A percentile compares a stretch with the other conserved stretches of the same genome.
These are phyloP conservation scores for Crotalus horridus DNA, from an alignment of 2,113 vertebrate species.

Conservation along the genomic window DNA sequence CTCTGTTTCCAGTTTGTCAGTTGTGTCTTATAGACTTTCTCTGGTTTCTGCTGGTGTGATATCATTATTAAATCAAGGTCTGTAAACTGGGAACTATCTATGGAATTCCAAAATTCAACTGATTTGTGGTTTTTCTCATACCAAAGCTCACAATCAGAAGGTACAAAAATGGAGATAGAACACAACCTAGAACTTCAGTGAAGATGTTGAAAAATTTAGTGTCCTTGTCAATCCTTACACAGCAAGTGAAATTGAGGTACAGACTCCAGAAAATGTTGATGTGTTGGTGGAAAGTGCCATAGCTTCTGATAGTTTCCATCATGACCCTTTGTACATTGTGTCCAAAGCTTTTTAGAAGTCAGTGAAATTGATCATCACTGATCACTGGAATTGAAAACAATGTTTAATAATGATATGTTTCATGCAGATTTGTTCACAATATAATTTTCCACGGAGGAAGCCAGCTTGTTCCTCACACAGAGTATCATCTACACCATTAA, in stretches of 20 bases:
- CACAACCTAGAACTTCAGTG: too few species aligned
- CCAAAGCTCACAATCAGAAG: neutral
- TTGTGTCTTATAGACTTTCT: neutral
- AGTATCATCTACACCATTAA: neutral
- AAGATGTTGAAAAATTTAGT: too few species aligned
- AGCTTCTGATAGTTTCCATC: neutral
- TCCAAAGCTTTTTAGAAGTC: neutral
- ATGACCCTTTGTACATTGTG: neutral
- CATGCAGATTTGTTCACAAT: neutral
- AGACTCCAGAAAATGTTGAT: neutral
- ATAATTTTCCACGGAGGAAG: neutral
- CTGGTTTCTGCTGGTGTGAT: neutral
- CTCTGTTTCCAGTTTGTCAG: neutral
- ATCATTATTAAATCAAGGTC: neutral
- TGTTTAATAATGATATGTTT: neutral
- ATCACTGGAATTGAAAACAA: neutral
- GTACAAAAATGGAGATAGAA: neutral
- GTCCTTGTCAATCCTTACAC: too few species aligned
- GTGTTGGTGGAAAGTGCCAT: neutral
- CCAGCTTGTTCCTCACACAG: neutral
- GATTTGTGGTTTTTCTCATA: neutral
- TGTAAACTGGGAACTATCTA: neutral
- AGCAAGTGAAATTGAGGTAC: neutral
- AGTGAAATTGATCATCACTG: neutral
- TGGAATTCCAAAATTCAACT: neutral